Evolutionary conservation across 2,888 invertebrate genomes (phyloP).

Genomic region (Smittia sp.): DNA sequence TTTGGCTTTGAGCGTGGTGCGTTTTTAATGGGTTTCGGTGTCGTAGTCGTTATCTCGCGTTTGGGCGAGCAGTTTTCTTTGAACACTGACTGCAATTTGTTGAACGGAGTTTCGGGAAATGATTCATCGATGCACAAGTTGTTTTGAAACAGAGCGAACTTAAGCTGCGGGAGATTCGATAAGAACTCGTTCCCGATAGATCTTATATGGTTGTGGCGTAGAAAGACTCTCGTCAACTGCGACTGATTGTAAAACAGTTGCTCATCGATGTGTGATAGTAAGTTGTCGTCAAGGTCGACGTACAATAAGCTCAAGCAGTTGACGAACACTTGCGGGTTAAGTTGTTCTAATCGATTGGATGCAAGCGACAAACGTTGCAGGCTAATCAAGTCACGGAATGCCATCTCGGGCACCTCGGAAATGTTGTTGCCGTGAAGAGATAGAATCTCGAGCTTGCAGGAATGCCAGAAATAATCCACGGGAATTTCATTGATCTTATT

Average conservation of each 20-base stretch:
- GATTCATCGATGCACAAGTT: slow-evolving; percentile 23
- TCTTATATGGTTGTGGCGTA: not conserved
- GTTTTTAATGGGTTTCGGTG: not conserved
- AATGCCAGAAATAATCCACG: slow-evolving; percentile 33
- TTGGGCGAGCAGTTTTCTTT: not conserved
- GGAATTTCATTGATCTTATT: slow-evolving; percentile 31
- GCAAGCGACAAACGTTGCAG: slow-evolving; percentile 19
- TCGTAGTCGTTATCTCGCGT: not conserved
- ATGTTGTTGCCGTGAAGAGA: slow-evolving; percentile 21
- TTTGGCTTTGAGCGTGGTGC: not conserved
- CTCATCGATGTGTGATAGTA: not conserved
- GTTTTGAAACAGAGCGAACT: not conserved
- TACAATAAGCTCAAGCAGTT: slow-evolving; percentile 16
- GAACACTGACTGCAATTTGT: not conserved
- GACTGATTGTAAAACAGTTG: not conserved
- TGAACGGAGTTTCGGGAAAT: not conserved
- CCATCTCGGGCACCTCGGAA: not conserved
- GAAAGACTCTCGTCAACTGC: not conserved
- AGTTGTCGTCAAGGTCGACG: slow-evolving; percentile 32
- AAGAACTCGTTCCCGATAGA: not conserved
- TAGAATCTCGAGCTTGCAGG: slow-evolving; percentile 26
- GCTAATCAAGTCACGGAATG: slow-evolving; percentile 34
- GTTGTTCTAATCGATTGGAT: not conserved
- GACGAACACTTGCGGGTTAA: not conserved
- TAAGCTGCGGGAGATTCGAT: not conserved